phyloP scores from a whole-genome alignment of 2,113 vertebrate species.

The Anhinga anhinga region DNA sequence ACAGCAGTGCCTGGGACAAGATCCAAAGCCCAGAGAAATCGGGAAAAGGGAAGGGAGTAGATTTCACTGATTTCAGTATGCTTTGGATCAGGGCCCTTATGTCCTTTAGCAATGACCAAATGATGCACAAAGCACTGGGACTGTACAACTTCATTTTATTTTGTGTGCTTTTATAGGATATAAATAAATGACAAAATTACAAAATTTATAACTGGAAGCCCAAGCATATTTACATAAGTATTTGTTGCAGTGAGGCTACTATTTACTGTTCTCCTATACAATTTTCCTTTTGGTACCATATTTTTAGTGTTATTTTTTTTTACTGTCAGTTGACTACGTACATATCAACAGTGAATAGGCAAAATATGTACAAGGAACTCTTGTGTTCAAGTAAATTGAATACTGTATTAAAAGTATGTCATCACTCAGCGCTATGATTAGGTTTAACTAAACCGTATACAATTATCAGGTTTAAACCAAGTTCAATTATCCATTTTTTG shows the following conservation, averaged over 20 bases:
- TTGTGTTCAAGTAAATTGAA: conserved; percentile 92
- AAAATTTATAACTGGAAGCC: conserved; percentile 99
- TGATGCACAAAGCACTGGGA: conserved; percentile 48
- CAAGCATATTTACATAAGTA: conserved; percentile 94
- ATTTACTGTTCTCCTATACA: conserved; percentile 82
- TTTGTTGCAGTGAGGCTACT: conserved; percentile 88
- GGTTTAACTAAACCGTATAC: conserved; percentile 85
- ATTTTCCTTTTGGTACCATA: conserved; percentile 86
- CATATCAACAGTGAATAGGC: conserved; percentile 97
- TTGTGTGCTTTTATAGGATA: conserved; percentile 98
- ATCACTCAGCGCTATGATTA: conserved; percentile 86
- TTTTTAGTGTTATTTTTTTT: conserved; percentile 81
- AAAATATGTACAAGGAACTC: conserved; percentile 94
- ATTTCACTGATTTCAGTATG: neutral
- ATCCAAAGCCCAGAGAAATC: neutral
- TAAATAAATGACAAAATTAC: conserved; percentile 99
- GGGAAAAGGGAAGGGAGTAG: neutral
- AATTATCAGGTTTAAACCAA: conserved; percentile 84
- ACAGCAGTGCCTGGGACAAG: neutral
- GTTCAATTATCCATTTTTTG: conserved; percentile 78
- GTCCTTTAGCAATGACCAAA: conserved; percentile 29
- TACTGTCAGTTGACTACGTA: conserved; percentile 84
- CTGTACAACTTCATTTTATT: conserved; percentile 97
- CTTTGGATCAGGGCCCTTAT: neutral
- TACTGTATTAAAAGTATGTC: conserved; percentile 92